Conservation (phyloP, 2,797 vertebrate genomes). For the Lateolabrax maculatus region DNA sequence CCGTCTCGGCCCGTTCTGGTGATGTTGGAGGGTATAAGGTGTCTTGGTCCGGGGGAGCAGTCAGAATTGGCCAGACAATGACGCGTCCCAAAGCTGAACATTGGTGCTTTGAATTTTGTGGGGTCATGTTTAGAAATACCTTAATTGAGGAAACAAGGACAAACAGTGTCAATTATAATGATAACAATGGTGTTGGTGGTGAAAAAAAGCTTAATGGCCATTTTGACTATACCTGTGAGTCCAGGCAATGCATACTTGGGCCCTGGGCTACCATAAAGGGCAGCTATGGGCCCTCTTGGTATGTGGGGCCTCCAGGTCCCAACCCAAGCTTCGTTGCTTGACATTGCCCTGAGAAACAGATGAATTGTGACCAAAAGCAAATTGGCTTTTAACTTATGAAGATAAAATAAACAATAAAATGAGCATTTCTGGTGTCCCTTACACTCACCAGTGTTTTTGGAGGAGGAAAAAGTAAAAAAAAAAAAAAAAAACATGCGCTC, state of each 20-base stretch:
- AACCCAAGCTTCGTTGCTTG: constrained; percentile 83
- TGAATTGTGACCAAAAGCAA: background rate
- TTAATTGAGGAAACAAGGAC: constrained; percentile 48
- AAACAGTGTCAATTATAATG: background rate
- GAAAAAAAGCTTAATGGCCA: background rate
- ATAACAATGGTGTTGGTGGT: background rate
- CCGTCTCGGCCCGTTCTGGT: constrained; percentile 83
- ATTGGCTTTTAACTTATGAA: background rate
- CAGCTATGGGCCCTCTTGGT: constrained; percentile 91
- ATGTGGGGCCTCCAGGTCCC: constrained; percentile 92
- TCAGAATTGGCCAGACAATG: constrained; percentile 36
- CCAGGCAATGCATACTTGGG: constrained; percentile 92
- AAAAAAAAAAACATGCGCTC: background rate
- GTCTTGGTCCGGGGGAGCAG: constrained; percentile 87
- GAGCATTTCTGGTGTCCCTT: background rate
- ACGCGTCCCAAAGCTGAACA: constrained; percentile 88
- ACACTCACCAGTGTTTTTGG: background rate
- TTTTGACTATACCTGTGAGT: constrained; percentile 83
- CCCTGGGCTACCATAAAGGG: constrained; percentile 88
- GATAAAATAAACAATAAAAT: background rate
- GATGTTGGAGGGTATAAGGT: constrained; percentile 87
- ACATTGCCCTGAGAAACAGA: constrained; percentile 74
- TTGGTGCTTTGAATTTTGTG: constrained; percentile 86
- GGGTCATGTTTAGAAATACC: constrained; percentile 86
- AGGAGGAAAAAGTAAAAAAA: background rate